Evolutionary conservation across 2,888 invertebrate genomes (phyloP).

Genomic region (Pardosa pseudoannulata): DNA sequence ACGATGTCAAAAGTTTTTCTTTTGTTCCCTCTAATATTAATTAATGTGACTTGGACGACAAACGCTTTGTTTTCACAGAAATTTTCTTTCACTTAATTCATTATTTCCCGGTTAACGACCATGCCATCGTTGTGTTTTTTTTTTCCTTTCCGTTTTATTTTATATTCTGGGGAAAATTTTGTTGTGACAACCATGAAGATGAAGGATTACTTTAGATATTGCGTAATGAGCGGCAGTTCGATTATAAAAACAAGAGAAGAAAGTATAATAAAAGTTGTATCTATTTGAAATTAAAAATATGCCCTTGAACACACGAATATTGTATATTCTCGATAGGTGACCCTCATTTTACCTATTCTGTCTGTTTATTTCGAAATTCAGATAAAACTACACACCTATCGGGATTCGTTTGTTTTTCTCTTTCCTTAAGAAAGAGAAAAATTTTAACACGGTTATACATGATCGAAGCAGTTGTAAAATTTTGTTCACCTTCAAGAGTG

Average conservation of each 20-base stretch:
- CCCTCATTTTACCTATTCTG: too few species aligned
- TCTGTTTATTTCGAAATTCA: too few species aligned
- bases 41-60: constrained; percentile 59
- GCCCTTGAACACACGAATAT: too few species aligned
- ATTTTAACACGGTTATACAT: too few species aligned
- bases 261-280: too few species aligned
- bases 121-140: neutral
- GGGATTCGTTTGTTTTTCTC: too few species aligned
- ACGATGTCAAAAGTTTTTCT: constrained; percentile 62
- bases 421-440: too few species aligned
- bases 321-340: too few species aligned
- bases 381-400: too few species aligned
- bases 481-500: too few species aligned
- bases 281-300: too few species aligned
- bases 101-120: constrained; percentile 8
- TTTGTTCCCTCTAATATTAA: constrained; percentile 61
- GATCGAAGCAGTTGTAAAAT: too few species aligned
- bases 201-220: constrained; percentile 1
- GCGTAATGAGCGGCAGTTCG: neutral
- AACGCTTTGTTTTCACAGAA: constrained; percentile 58
- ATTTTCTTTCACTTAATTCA: constrained; percentile 17
- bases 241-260: neutral
- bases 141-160: neutral
- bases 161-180: neutral
- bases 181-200: constrained; percentile 6